phyloP scores from a whole-genome alignment of 1,140 invertebrate genomes.

The Camponotus pennsylvanicus region DNA sequence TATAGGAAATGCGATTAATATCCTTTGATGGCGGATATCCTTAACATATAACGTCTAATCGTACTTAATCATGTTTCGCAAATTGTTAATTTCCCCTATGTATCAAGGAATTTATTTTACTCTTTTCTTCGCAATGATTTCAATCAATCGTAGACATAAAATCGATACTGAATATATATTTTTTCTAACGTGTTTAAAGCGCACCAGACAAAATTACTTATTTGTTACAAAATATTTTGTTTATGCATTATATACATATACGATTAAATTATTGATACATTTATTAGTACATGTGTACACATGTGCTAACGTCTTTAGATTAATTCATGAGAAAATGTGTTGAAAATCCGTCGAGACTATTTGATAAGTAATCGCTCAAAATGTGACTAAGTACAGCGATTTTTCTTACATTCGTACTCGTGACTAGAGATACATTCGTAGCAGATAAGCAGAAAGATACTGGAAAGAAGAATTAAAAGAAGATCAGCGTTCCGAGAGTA shows the following conservation, averaged over 20 bases:
- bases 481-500: slow-evolving; percentile 52
- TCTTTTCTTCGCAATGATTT: not conserved
- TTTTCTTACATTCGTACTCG: slow-evolving; percentile 52
- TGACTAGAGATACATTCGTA: slow-evolving; percentile 30
- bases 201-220: not conserved
- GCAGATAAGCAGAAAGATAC: slow-evolving; percentile 30
- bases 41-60: not conserved
- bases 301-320: not conserved
- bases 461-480: slow-evolving; percentile 55
- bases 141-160: not conserved
- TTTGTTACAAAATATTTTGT: not conserved
- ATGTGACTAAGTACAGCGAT: slow-evolving; percentile 49
- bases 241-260: not conserved
- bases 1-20: slow-evolving; percentile 64
- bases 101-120: not conserved
- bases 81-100: not conserved
- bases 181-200: not conserved
- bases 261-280: too few relatives aligned
- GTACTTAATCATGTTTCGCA: not conserved
- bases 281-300: not conserved
- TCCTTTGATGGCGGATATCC: slow-evolving; percentile 60
- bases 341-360: slow-evolving; percentile 14
- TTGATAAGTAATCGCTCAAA: slow-evolving; percentile 29
- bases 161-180: slow-evolving; percentile 1
- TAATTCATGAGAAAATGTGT: slow-evolving; percentile 1